phyloP scores from a whole-genome alignment of 2,113 vertebrate species.

The Cynopterus brachyotis region DNA sequence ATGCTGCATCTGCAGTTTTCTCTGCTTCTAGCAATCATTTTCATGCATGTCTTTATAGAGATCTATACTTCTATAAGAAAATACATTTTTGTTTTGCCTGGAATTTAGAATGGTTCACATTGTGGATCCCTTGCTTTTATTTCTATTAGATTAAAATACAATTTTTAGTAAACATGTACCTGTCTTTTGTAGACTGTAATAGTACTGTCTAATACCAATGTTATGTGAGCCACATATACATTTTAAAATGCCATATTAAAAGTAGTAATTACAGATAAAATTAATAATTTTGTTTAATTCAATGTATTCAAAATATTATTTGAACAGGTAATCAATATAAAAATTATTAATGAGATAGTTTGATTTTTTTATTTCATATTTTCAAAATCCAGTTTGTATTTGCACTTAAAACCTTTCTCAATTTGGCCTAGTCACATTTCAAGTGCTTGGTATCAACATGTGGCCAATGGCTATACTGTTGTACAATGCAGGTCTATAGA shows the following conservation, averaged over 20 bases:
- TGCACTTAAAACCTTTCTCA: not conserved
- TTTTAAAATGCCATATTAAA: conserved; percentile 14
- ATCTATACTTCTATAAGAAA: conserved; percentile 32
- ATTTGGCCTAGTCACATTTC: not conserved
- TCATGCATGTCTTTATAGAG: conserved; percentile 6
- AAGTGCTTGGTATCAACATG: not conserved
- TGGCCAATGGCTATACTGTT: not conserved
- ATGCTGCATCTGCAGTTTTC: not conserved
- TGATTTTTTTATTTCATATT: not conserved
- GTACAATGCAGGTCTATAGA: not conserved
- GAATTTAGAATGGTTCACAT: not conserved
- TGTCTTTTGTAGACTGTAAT: not conserved
- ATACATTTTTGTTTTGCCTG: not conserved
- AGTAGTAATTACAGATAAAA: not conserved
- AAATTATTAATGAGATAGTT: not conserved
- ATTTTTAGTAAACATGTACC: not conserved
- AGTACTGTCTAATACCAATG: not conserved
- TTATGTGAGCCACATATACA: not conserved
- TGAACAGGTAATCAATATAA: not conserved
- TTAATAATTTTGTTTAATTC: conserved; percentile 9
- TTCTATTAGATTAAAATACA: not conserved
- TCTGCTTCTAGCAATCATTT: not conserved
- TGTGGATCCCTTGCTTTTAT: conserved; percentile 11
- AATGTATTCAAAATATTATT: not conserved
- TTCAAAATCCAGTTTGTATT: conserved; percentile 20